Evolutionary conservation across 2,113 vertebrate genomes (phyloP).

Genomic region (Coracopsis vasa): DNA sequence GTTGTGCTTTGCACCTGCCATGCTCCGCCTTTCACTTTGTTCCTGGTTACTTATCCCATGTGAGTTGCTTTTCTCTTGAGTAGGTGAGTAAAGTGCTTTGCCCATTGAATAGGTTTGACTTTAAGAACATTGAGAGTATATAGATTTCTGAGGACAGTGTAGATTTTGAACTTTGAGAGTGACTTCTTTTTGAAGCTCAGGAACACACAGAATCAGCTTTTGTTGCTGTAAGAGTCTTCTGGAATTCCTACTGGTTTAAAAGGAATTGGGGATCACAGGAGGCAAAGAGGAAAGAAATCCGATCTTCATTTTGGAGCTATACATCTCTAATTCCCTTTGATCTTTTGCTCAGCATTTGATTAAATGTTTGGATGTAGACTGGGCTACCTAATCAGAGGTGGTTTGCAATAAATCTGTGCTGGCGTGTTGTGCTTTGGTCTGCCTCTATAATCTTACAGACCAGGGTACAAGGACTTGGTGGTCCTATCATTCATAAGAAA

Average conservation of each 20-base stretch:
- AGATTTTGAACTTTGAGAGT: neutral
- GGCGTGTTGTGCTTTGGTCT: neutral
- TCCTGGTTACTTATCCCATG: neutral
- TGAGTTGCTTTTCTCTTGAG: neutral
- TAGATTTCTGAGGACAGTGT: neutral
- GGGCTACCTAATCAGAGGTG: neutral
- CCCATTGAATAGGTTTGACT: neutral
- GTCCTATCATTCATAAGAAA: neutral
- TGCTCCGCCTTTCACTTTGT: neutral
- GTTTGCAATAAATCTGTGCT: neutral
- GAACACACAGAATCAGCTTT: neutral
- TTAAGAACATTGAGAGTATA: neutral
- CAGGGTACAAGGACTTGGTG: neutral
- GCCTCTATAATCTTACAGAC: neutral
- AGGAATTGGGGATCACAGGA: slow-evolving; percentile 20
- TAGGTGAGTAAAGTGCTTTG: neutral
- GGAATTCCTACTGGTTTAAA: slow-evolving; percentile 39
- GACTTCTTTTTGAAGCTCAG: neutral
- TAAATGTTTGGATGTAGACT: slow-evolving; percentile 5
- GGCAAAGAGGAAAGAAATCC: slow-evolving; percentile 11
- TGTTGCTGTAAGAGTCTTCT: neutral
- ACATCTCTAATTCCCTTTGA: slow-evolving; percentile 47
- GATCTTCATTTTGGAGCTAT: neutral
- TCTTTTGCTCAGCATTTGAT: slow-evolving; percentile 20
- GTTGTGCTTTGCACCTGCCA: neutral